Evolutionary conservation across 2,113 vertebrate species (phyloP), one percentile per base, ranked within the genome.

Genomic region (Trogon surrucura): DNA sequence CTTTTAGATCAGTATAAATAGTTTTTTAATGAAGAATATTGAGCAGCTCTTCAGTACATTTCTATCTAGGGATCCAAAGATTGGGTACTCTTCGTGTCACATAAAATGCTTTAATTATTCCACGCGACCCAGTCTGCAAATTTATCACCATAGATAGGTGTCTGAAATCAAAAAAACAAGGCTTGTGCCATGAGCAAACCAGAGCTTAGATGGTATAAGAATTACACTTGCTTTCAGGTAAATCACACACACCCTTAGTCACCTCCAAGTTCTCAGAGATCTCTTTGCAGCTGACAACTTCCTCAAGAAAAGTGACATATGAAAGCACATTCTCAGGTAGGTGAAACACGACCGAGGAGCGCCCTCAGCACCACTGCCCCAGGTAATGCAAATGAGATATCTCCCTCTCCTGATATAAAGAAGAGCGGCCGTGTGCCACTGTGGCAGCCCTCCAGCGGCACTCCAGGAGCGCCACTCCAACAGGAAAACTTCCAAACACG

Each of bases 61-160:
- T 51, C 29, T 61, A n/a, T 3, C 38, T 22, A 44, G 45, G 48
- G 82, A 32, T 38, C 18, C 56, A 71, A 66, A 10, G 50, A 73
- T 44, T 11, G 5, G 11, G 10, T 29, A 30, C 44, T 62, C 8
- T 67, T 56, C 60, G 22, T 60, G 34, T 57, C 54, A 80, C 50
- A 30, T 16, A 32, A 61, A 65, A 54, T 1, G 1, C 3, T 74
- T 82, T 12, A 65, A 61, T 34, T 34, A 16, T 44, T 60, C 30
- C 27, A 48, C 15, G 29, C 9, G 16, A 47, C n/a, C 48, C n/a
- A 32, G 48, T 41, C 17, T 27, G 34, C 26, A 57, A 21, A 19
- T 32, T 15, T 8, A 51, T 16, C 50, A 48, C 51, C n/a, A 32
- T 8, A 53, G 50, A 32, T 13, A n/a, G 0, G 1, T 0, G 3